Conservation (phyloP, 2,888 invertebrate genomes). For the Parnassius glacialis region DNA sequence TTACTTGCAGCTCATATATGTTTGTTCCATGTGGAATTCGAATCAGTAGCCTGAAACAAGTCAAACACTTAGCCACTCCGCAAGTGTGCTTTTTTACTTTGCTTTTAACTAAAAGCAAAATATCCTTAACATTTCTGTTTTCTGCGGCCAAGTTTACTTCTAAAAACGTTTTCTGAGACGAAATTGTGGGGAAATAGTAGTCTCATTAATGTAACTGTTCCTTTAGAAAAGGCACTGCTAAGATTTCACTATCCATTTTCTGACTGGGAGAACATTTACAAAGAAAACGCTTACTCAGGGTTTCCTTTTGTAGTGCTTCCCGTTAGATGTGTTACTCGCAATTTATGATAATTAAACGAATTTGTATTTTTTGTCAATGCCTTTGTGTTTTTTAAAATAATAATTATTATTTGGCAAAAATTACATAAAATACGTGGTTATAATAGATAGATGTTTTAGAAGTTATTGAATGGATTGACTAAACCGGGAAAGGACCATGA, state of each 20-base stretch:
- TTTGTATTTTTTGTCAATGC: background rate
- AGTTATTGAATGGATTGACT: too few relatives aligned
- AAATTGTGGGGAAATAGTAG: slow-evolving; percentile 16
- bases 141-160: too few relatives aligned
- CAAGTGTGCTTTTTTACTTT: too few relatives aligned
- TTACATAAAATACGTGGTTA: too few relatives aligned
- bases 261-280: slow-evolving; percentile 18
- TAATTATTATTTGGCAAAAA: too few relatives aligned
- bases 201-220: slow-evolving; percentile 38
- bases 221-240: slow-evolving; percentile 37
- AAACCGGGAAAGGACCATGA: too few relatives aligned
- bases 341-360: slow-evolving; percentile 13
- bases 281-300: slow-evolving; percentile 22
- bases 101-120: too few relatives aligned
- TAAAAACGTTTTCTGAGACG: background rate
- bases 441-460: too few relatives aligned
- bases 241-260: slow-evolving; percentile 33
- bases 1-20: background rate
- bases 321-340: slow-evolving; percentile 9
- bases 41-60: too few relatives aligned
- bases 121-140: too few relatives aligned
- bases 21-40: background rate
- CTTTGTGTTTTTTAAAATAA: background rate
- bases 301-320: slow-evolving; percentile 16
- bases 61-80: too few relatives aligned